These are phyloP conservation scores for Bombus breviceps DNA, from an alignment of 1,140 invertebrate species.

Conservation along the genomic window DNA sequence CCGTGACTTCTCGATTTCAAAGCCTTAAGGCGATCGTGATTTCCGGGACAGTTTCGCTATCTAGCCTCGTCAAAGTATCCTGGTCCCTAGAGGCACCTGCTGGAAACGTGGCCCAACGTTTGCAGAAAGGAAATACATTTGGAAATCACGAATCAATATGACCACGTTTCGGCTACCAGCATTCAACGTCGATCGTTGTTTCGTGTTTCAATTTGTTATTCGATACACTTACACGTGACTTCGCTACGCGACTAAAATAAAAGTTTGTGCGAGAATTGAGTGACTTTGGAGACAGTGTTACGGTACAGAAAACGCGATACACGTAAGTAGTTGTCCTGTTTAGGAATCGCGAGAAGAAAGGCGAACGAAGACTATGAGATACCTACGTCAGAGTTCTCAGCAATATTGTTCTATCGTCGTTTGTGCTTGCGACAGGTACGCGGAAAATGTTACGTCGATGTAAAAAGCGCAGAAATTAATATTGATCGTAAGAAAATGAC, in stretches of 20 bases:
- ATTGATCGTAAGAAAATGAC: not conserved
- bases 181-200: too few relatives aligned
- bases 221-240: too few relatives aligned
- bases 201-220: too few relatives aligned
- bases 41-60: conserved; percentile 20
- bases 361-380: not conserved
- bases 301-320: not conserved
- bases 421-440: too few relatives aligned
- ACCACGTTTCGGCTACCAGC: too few relatives aligned
- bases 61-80: conserved; percentile 32
- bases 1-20: conserved; percentile 55
- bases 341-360: not conserved
- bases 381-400: rapidly evolving
- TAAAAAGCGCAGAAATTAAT: not conserved
- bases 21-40: conserved; percentile 57
- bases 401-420: too few relatives aligned
- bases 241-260: too few relatives aligned
- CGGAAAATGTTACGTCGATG: too few relatives aligned
- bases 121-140: conserved; percentile 25
- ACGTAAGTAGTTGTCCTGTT: not conserved
- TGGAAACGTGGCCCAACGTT: conserved; percentile 6
- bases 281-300: not conserved
- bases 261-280: too few relatives aligned
- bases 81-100: not conserved
- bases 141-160: not conserved